Percentiles rank a stretch among this genome's conserved stretches.
phyloP scores from a whole-genome alignment of 2,888 invertebrate species.

The Hydraecia micacea region DNA sequence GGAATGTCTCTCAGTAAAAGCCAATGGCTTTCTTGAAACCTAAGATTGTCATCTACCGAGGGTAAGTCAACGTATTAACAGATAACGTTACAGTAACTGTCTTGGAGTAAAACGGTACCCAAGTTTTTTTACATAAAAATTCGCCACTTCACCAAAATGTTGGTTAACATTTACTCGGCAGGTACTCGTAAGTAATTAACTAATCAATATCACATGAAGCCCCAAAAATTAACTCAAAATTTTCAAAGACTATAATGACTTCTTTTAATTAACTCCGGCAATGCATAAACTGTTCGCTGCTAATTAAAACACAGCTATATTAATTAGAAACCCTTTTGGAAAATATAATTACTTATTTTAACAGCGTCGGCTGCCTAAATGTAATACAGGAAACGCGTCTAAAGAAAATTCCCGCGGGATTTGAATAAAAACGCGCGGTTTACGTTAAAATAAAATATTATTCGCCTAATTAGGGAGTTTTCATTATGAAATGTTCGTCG shows the following conservation, averaged over 20 bases:
- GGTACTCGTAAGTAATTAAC: neutral
- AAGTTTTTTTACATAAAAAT: neutral
- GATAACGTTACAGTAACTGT: conserved; percentile 23
- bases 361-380: conserved; percentile 64
- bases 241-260: conserved; percentile 50
- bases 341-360: conserved; percentile 72
- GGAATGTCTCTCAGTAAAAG: conserved; percentile 42
- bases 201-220: conserved; percentile 55
- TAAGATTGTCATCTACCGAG: conserved; percentile 19
- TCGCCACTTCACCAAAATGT: neutral
- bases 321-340: conserved; percentile 74
- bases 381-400: conserved; percentile 65
- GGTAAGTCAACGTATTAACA: neutral
- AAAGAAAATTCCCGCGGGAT: conserved; percentile 64
- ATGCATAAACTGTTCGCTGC: conserved; percentile 66
- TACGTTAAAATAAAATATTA: conserved; percentile 61
- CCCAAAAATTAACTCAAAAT: conserved; percentile 40
- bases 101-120: neutral
- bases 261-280: conserved; percentile 67
- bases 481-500: conserved; percentile 48
- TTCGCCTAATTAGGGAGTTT: conserved; percentile 60
- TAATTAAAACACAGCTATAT: conserved; percentile 74
- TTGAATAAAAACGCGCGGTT: conserved; percentile 62
- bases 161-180: neutral
- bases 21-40: conserved; percentile 37